Evolutionary conservation across 2,888 invertebrate genomes (phyloP).

Genomic region (Esperia sulphurella): DNA sequence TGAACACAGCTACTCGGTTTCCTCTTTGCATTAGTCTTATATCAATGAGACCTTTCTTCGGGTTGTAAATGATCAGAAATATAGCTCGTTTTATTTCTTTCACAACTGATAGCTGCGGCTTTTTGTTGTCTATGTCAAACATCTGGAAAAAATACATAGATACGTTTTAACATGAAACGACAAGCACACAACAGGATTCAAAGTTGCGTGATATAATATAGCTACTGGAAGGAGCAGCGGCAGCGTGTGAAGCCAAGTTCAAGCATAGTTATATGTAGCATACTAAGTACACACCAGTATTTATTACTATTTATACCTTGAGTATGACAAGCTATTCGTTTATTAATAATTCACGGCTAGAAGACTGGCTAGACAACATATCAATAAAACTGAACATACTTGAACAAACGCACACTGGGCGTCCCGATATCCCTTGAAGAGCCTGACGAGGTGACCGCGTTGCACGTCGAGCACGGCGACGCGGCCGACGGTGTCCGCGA

Average conservation of each 20-base stretch:
- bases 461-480: slow-evolving; percentile 91
- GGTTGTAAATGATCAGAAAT: slow-evolving; percentile 95
- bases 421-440: slow-evolving; percentile 98
- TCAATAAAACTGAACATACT: slow-evolving; percentile 50
- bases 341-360: too few species aligned
- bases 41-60: slow-evolving; percentile 94
- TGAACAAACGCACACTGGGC: slow-evolving; percentile 97
- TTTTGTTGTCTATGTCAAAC: slow-evolving; percentile 64
- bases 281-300: too few species aligned
- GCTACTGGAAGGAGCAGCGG: too few species aligned
- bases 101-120: slow-evolving; percentile 56
- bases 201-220: too few species aligned
- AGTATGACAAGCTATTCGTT: too few species aligned
- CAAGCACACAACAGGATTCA: too few species aligned
- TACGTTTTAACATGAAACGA: too few species aligned
- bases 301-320: too few species aligned
- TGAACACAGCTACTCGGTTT: slow-evolving; percentile 93
- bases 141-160: slow-evolving; percentile 38
- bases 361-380: background rate
- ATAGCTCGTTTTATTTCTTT: slow-evolving; percentile 81
- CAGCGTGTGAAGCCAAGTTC: too few species aligned
- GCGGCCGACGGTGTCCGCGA: slow-evolving; percentile 92
- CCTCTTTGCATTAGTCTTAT: slow-evolving; percentile 96
- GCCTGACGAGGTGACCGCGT: slow-evolving; percentile 87
- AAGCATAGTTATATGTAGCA: too few species aligned